These are phyloP conservation scores for Gorilla gorilla DNA, from an alignment of 2,113 vertebrate genomes.

Conservation along the genomic window DNA sequence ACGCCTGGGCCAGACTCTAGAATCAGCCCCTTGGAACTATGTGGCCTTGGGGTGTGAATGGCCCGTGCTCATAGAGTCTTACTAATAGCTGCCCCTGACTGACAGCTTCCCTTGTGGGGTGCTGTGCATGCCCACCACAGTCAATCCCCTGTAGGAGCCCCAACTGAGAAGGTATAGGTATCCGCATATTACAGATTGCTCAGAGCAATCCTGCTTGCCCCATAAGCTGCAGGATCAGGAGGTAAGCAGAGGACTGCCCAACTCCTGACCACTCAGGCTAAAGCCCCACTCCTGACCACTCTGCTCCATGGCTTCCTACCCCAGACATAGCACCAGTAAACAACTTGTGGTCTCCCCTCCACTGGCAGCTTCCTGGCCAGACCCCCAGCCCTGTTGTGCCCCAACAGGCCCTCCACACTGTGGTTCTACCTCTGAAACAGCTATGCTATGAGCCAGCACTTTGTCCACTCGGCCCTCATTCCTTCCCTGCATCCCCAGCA, in stretches of 20 bases:
- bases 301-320: not conserved
- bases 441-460: accelerated
- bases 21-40: not conserved
- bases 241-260: not conserved
- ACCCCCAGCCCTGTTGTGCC: not conserved
- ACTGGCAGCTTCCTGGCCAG: not conserved
- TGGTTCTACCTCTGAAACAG: not conserved
- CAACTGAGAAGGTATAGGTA: not conserved
- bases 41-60: not conserved
- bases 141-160: not conserved
- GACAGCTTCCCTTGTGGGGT: not conserved
- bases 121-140: not conserved
- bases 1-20: not conserved
- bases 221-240: not conserved
- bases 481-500: not conserved
- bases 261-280: too few species aligned
- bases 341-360: not conserved
- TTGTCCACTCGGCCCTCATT: not conserved
- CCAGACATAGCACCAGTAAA: not conserved
- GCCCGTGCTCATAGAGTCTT: not conserved
- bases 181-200: not conserved
- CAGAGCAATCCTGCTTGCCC: not conserved
- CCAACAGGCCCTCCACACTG: accelerated
- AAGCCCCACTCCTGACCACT: not conserved
- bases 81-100: not conserved